A percentile compares a stretch with the other conserved stretches of the same genome.
These are phyloP conservation scores for Anarsia innoxiella DNA, from an alignment of 2,888 invertebrate genomes.

Conservation along the genomic window DNA sequence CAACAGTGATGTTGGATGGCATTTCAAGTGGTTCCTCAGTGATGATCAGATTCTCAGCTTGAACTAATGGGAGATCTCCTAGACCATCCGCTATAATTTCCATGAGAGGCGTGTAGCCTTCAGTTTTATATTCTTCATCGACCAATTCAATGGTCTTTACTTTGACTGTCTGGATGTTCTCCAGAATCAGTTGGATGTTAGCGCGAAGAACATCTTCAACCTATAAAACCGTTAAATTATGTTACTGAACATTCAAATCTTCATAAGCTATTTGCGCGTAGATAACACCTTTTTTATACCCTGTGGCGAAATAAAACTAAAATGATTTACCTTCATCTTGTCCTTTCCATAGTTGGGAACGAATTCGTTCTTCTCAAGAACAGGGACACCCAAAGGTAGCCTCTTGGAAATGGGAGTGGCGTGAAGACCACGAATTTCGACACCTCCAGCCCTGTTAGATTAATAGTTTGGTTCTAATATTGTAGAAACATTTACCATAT, in stretches of 20 bases:
- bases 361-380: slow-evolving; percentile 85
- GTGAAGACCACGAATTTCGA: slow-evolving; percentile 84
- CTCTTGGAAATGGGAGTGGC: slow-evolving; percentile 84
- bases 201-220: slow-evolving; percentile 74
- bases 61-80: slow-evolving; percentile 80
- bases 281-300: too few relatives aligned
- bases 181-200: slow-evolving; percentile 81
- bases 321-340: slow-evolving; percentile 60
- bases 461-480: too few relatives aligned
- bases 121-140: slow-evolving; percentile 67
- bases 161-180: slow-evolving; percentile 79
- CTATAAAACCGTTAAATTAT: too few relatives aligned
- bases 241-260: too few relatives aligned
- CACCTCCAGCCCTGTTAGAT: slow-evolving; percentile 83
- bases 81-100: slow-evolving; percentile 75
- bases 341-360: slow-evolving; percentile 74
- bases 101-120: slow-evolving; percentile 65
- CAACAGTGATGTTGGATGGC: slow-evolving; percentile 69
- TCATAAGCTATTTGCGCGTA: too few relatives aligned
- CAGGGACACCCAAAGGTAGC: slow-evolving; percentile 81
- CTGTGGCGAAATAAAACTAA: too few relatives aligned
- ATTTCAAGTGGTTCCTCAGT: slow-evolving; percentile 64
- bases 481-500: too few relatives aligned
- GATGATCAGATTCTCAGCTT: slow-evolving; percentile 78
- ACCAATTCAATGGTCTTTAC: slow-evolving; percentile 75